Base-by-base conservation (phyloP, 1,140 invertebrate genomes). In the Forficula auricularia region DNA sequence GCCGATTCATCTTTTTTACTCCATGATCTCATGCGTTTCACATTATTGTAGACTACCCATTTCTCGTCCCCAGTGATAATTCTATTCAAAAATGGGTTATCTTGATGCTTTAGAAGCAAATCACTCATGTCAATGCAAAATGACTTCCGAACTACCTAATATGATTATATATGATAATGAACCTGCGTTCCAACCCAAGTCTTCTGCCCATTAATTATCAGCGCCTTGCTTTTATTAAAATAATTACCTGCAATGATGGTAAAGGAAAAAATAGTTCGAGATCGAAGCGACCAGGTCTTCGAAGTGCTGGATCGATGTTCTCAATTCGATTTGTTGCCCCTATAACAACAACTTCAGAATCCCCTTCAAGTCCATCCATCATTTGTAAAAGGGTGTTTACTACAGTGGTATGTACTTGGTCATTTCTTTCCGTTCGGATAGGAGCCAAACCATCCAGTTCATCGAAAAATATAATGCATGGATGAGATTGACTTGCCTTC, bases 391-490 rank as follows among this genome's bases (percentile, higher is more conserved):
- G 66, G 60, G 63, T 79, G 63, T 44, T 60, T 0, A 66, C 63
- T 65, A 76, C 48, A 63, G 64, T 55, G 57, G 62, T 56, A 59
- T 75, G 49, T 57, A 76, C 77, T 50, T 80, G 75, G 51, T 82
- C 78, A 40, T 71, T 70, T 10, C 67, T 65, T 15, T 60, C 61
- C 3, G 75, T 75, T 48, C 79, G 55, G 19, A 68, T 63, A 0
- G 73, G 73, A 46, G 75, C 76, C n/a, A 82, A 57, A 2, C 75
- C 75, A 50, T 82, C 79, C 15, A 82, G 74, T 58, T 82, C 79
- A 59, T 82, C 79, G 44, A 82, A 75, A 51, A 82, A 82, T 36
- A 82, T 79, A 3, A 77, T 80, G 42, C 72, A 74, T 3, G 79
- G 79, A 39, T 74, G 73, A 40, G 33, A 38, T 30, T 42, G 35